Percentiles rank a stretch among this genome's conserved stretches.
Conservation (phyloP, 1,140 invertebrate species). For the Drosophila melanogaster region Release_6_plus_ISO1_MT NT_033779.5:11692001-11692500, state of each 20-base stretch:
- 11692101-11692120: conserved; percentile 32
- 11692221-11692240: conserved; percentile 77
- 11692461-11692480: neutral
- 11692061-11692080: conserved; percentile 57
- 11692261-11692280: conserved; percentile 47
- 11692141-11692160: conserved; percentile 2
- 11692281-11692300: conserved; percentile 24
- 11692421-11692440: too few relatives aligned
- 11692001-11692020: conserved; percentile 79
- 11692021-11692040: conserved; percentile 76
- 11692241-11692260: conserved; percentile 62
- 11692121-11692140: conserved; percentile 13
- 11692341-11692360: too few relatives aligned
- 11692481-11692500: neutral
- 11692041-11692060: conserved; percentile 65
- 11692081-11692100: conserved; percentile 19
- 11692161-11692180: conserved; percentile 34
- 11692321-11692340: neutral
- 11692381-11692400: too few relatives aligned
- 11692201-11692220: conserved; percentile 77
- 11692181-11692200: conserved; percentile 67
- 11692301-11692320: conserved; percentile 1
- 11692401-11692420: too few relatives aligned
- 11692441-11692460: too few relatives aligned
- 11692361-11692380: too few relatives aligned